Evolutionary conservation across 2,888 invertebrate genomes (phyloP), one percentile per base, ranked within the genome.

Genomic region (Taenaris catops): DNA sequence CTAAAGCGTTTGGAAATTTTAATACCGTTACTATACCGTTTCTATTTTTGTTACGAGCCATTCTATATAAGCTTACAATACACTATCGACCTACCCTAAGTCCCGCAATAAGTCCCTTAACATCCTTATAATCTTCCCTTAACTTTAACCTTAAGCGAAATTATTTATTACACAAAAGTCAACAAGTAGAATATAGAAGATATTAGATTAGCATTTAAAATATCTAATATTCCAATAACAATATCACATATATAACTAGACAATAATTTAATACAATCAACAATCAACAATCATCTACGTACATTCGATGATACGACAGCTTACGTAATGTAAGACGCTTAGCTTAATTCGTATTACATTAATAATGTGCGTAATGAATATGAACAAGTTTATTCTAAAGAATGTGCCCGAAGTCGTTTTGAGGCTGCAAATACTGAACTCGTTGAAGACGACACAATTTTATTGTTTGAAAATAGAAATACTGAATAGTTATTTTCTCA

Each of bases 231-330:
- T 78, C 67, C 72, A 75, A 79, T 83, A 84, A 83, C 84, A 83
- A 80, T 84, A 84, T 84, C 84, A 84, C 84, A 81, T 84, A 80
- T 64, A 76, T 70, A 74, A 71, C 80, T 81, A 81, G 75, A 79
- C 74, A 73, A 70, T 78, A 70, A 68, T 71, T 69, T 64, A 55
- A 55, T 49, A 72, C 63, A 59, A 73, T 75, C n/a, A 81, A 81
- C 79, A 78, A 76, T 76, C 72, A 84, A 83, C 81, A 81, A 78
- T 68, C 69, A 52, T 46, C 54, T 53, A 52, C 49, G 48, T 53
- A 71, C 68, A 70, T 81, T 81, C 81, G 81, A 84, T 81, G 84
- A 79, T 79, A 72, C 43, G 38, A 34, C 40, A 67, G 62, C 56
- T 70, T 64, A 66, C 59, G 61, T 63, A 57, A 53, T 53, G 58